Evolutionary conservation across 2,113 vertebrate species (phyloP), one percentile per base, ranked within the genome.

Genomic region (Heliornis fulica): DNA sequence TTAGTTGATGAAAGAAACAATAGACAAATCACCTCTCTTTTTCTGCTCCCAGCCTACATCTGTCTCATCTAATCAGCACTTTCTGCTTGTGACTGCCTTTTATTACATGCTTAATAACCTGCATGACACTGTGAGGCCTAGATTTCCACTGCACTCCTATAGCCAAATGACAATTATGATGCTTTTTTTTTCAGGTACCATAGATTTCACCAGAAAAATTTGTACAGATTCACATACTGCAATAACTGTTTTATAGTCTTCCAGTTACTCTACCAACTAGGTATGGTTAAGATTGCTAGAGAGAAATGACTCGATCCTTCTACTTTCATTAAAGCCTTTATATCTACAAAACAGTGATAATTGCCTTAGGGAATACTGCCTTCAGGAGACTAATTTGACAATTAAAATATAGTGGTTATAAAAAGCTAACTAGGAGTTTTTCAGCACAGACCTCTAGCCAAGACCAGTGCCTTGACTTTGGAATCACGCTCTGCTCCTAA

Each of bases 401-500:
- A 90, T 31, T 85, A 63, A 89, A 91, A 82, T 32, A 82, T 9
- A 82, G 6, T 21, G 16, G 28, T 28, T 75, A 25, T 48, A 51
- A 82, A 90, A 90, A 78, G 23, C 28, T 84, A 84, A 65, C n/a
- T 12, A 60, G 13, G 3, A 6, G 8, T 87, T 91, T 94, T 66
- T 19, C 53, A 85, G 29, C 22, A 68, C 13, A 90, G 43, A 85
- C 17, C 51, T 68, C 48, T 22, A 75, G 56, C 29, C 36, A 66
- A 89, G 51, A 91, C 5, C 60, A 84, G 20, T 72, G 64, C 45
- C 32, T 70, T 81, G 36, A 64, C 51, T 63, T 50, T 78, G 69
- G n/a, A 78, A 78, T 45, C 0, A 0, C 0, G 0, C 15, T 87
- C 41, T 57, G 32, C 65, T 81, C 60, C 43, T 45, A 20, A 51